Evolutionary conservation across 2,113 vertebrate genomes (phyloP).

Genomic region (Bothrops jararaca): DNA sequence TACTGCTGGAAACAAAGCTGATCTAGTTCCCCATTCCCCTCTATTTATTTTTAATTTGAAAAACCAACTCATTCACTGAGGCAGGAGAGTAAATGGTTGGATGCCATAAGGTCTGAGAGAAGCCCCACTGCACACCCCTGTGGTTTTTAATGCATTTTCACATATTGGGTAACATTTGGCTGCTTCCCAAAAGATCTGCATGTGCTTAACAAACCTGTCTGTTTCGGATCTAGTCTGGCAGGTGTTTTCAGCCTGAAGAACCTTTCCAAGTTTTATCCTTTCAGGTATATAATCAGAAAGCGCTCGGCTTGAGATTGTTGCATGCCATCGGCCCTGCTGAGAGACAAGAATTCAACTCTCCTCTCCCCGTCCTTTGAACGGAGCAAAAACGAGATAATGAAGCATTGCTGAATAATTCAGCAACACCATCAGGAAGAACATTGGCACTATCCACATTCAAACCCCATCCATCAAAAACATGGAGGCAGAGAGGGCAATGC

Average conservation of each 20-base stretch:
- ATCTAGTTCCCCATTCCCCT: neutral
- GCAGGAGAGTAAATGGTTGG: neutral
- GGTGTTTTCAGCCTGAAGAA: neutral
- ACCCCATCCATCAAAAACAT: neutral
- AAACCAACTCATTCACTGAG: neutral
- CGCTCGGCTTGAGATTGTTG: neutral
- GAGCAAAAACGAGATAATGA: neutral
- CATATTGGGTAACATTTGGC: neutral
- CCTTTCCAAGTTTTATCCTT: neutral
- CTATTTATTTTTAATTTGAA: neutral
- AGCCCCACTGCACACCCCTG: neutral
- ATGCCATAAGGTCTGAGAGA: neutral
- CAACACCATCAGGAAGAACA: neutral
- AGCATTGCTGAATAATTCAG: constrained; percentile 28
- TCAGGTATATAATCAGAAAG: constrained; percentile 17
- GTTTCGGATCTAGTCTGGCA: neutral
- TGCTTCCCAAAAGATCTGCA: neutral
- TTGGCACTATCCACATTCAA: neutral
- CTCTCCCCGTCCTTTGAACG: constrained; percentile 27
- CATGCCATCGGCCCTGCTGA: constrained; percentile 9
- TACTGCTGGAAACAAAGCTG: neutral
- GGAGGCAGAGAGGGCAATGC: constrained; percentile 2
- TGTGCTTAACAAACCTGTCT: neutral
- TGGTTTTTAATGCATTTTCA: neutral
- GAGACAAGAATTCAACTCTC: neutral